Base-by-base conservation (phyloP, 2,113 vertebrate species). In the Cynopterus brachyotis region DNA sequence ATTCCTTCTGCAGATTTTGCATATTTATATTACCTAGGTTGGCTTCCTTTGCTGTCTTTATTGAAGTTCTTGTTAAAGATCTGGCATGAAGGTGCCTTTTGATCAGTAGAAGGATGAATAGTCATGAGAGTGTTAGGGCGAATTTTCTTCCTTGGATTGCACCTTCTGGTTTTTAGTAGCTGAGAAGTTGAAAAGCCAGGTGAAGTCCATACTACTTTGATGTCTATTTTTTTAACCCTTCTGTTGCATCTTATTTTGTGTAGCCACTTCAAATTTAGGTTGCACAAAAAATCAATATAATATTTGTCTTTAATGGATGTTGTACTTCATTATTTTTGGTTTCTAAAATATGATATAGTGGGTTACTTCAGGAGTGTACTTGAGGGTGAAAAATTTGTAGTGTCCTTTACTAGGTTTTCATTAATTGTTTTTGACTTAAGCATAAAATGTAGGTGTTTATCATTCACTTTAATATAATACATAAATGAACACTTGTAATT, bases 371-470 rank as follows among this genome's bases (percentile, higher is more conserved):
- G 45, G 32, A 83, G 32, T 47, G 9, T 59, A 66, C 37, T 86
- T 82, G 20, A n/a, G 30, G 2, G 0, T 53, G 87, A 67, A 88
- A 92, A 47, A 32, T 69, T 89, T 95, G 35, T 62, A 40, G 42
- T 87, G 12, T 91, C 55, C 87, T 0, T 75, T 93, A 28, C 24
- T 50, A 89, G 3, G 37, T 92, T 96, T 96, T 93, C 24, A 59
- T 72, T 69, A 81, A n/a, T 17, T 91, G 2, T 70, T 83, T 94
- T 79, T 87, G 4, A 60, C 55, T 37, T 91, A 64, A 93, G 13
- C n/a, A 53, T 91, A 88, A 82, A 88, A 45, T 94, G 22, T 66
- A 94, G 20, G 16, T 95, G 9, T 69, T 87, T 93, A 62, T 84
- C 40, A 28, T 84, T 93, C 1, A 85, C 2, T 72, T 73, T 73